Base-by-base conservation (phyloP, 1,140 invertebrate species). In the Lysiphlebus fabarum region DNA sequence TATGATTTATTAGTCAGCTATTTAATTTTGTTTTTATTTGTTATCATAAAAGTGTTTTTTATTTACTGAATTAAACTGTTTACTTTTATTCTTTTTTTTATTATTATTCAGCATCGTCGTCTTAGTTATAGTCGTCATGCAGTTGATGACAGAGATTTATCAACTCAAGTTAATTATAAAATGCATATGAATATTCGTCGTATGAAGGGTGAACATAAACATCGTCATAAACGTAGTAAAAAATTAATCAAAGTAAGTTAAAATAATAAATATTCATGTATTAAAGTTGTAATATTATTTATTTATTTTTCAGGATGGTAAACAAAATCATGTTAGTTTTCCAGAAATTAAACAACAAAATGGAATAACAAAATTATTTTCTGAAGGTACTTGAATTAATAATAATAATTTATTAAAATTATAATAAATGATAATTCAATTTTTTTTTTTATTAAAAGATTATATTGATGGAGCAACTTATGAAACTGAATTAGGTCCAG, bases 111-210 rank as follows among this genome's bases (percentile, higher is more conserved):
- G 91, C 90, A 93, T 78, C 89, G 92, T 55, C 85, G 91, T 61
- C 80, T 93, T 59, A 93, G 91, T 78, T 95, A 95, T 81, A 95
- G 91, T 72, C 84, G 92, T 60, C 91, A 94, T 75, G 90, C 92
- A 53, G 91, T 95, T 44, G 87, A 93, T 71, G 93, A 95, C 74
- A 83, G 88, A 45, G 92, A 95, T 77, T 80, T 95, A 62, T 87
- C 88, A 42, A 92, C 88, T 26, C 80, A 85, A 79, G 90, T 95
- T 68, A 94, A 93, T 79, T 95, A 95, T 76, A 89, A 89, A 73
- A 91, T 92, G 78, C 91, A 93, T 77, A 89, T 93, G 85, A 94
- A 95, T 71, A 92, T 95, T 69, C 83, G 92, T 48, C 83, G 91
- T 14, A 83, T 94, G 76, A 87, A 94, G 38, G 89, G 87, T 56